Base-by-base conservation (phyloP, 2,113 vertebrate species). In the Clarias gariepinus region DNA sequence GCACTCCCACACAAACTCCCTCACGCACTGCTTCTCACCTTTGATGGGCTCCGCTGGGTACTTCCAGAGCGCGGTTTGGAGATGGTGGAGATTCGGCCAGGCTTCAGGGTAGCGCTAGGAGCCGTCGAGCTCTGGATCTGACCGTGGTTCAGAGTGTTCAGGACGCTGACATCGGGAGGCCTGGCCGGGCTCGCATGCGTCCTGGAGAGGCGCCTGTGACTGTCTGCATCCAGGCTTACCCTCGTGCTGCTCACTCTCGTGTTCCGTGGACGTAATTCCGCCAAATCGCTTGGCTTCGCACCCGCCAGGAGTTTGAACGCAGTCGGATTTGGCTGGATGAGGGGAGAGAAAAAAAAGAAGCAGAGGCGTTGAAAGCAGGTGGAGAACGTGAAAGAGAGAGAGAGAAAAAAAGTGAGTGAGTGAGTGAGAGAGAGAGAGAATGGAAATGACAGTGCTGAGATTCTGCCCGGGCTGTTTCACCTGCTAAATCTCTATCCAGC, bases 301-400 rank as follows among this genome's bases (percentile, higher is more conserved):
- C 91, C 93, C 88, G 96, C 96, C 36, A 97, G 93, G 78, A 97
- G 94, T 88, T 97, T 95, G 92, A 93, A 94, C 3, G 96, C 95
- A 0, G 94, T 93, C 9, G 92, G 90, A 93, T 96, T 96, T 0
- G 95, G 94, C 98, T 99, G 92, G 85, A 91, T 23, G 41, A 91
- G 89, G 90, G 88, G 68, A 92, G 23, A 86, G 41, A 60, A 79
- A 87, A 88, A 86, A 87, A 36, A 91, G 87, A 90, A 85, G 89
- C 74, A 78, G 85, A 83, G 8, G 79, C 30, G 82, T 81, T 69
- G 71, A 82, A 90, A 85, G 83, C 68, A 82, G 23, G 4, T n/a
- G 33, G 82, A 82, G 81, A 76, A 63, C 2, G 28, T 1, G 7
- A 33, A 64, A 28, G 30, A 2, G 23, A 55, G 60, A 19, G 64